Evolutionary conservation across 1,140 invertebrate species (phyloP).

Genomic region (Wiebesia pumilae): DNA sequence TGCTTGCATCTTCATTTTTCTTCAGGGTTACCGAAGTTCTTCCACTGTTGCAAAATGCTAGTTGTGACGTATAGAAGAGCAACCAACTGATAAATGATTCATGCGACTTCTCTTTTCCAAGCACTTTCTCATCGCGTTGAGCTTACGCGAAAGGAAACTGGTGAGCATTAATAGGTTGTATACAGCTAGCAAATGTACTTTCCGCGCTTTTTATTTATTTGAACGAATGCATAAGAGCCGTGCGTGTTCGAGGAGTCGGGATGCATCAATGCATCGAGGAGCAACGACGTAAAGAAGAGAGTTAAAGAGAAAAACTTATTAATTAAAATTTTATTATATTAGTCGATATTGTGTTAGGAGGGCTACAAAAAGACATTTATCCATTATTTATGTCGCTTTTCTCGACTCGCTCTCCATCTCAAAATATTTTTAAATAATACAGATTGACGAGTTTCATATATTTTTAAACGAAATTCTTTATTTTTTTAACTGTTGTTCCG

Average conservation of each 20-base stretch:
- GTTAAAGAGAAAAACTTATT: conserved; percentile 17
- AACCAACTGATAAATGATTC: conserved; percentile 48
- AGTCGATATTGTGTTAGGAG: conserved; percentile 40
- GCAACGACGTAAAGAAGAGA: neutral
- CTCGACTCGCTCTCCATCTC: neutral
- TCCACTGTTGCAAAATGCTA: conserved; percentile 36
- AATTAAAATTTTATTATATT: conserved; percentile 54
- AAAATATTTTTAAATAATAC: conserved; percentile 44
- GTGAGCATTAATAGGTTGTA: conserved; percentile 50
- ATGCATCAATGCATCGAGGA: conserved; percentile 3
- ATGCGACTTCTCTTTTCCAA: conserved; percentile 29
- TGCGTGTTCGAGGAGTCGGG: neutral
- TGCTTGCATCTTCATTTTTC: conserved; percentile 57
- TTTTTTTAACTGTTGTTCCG: neutral
- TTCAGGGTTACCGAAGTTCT: conserved; percentile 54
- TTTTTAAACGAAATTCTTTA: conserved; percentile 11
- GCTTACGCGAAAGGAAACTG: conserved; percentile 28
- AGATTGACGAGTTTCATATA: conserved; percentile 26
- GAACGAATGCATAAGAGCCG: neutral
- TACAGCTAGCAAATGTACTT: conserved; percentile 4
- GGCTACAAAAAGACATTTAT: conserved; percentile 16
- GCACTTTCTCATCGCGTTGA: conserved; percentile 2
- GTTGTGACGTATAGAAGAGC: conserved; percentile 6
- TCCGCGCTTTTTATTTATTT: conserved; percentile 56
- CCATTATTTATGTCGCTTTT: conserved; percentile 40